Evolutionary conservation across 2,113 vertebrate genomes (phyloP).

Genomic region (Hoplias malabaricus): DNA sequence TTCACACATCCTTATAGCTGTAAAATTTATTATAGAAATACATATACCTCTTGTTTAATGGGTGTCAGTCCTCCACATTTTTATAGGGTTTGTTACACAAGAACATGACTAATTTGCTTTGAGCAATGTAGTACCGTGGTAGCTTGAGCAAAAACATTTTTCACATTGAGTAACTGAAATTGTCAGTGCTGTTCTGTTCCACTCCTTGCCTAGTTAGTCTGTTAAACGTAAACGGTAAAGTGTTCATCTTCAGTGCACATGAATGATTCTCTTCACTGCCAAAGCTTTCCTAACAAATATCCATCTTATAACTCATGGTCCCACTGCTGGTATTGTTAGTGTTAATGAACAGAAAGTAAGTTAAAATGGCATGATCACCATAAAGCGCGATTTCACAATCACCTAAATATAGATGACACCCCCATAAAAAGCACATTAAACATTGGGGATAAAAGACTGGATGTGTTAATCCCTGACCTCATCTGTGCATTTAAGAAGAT

Average conservation of each 20-base stretch:
- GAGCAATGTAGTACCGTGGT: not conserved
- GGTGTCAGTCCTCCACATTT: not conserved
- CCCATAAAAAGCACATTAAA: not conserved
- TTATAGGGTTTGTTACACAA: not conserved
- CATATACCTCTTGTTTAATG: not conserved
- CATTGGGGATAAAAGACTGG: not conserved
- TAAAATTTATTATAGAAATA: not conserved
- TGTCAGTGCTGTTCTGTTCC: not conserved
- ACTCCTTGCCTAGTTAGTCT: not conserved
- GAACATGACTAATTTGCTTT: not conserved
- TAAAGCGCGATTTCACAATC: too few species aligned
- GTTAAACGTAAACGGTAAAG: not conserved
- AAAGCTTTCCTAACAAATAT: not conserved
- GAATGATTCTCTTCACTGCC: not conserved
- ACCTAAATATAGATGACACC: not conserved
- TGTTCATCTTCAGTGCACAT: not conserved
- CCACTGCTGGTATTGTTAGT: not conserved
- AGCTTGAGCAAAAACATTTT: not conserved
- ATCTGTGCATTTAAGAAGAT: not conserved
- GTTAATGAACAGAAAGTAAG: not conserved
- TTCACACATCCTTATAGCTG: not conserved
- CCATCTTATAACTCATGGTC: not conserved
- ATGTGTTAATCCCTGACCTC: not conserved
- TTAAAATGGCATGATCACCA: too few species aligned
- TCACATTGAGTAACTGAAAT: not conserved